Base-by-base conservation (phyloP, 2,797 vertebrate species). In the Columba guinea region DNA sequence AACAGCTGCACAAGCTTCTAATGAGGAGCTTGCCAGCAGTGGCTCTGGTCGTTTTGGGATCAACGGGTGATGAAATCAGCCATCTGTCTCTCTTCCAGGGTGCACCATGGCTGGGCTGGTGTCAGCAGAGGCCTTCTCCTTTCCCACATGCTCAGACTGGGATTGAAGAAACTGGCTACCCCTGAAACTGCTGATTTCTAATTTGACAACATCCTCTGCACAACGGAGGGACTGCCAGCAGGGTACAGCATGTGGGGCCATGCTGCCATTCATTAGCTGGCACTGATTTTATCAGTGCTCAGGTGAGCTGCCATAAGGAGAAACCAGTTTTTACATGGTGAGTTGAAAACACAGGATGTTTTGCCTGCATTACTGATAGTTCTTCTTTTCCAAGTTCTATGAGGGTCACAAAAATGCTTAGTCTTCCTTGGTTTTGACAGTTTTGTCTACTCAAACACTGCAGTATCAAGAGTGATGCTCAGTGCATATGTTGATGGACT, bases 81-180 rank as follows among this genome's bases (percentile, higher is more conserved):
- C 35, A 32, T 10, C 13, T 71, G 32, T 28, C n/a, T 52, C 69
- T 81, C 19, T 74, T 48, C 22, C 44, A 52, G n/a, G n/a, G 27
- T 59, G 3, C 0, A 0, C 1, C 2, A 12, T 51, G 19, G n/a
- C 22, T 39, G n/a, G 46, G 30, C 49, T 51, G 63, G 41, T 35
- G 18, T 58, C 39, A 87, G 21, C 30, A 68, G 32, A 5, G 13
- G 8, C 10, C 5, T 71, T 5, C 26, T 87, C 17, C 23, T 71
- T 82, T 68, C 51, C 35, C 68, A 35, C 2, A 3, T 52, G 5
- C 24, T 22, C 28, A 60, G n/a, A 3, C 3, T 52, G 49, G 67
- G 39, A 60, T 9, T 32, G 21, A 84, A 68, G 62, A 78, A 82
- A 39, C 19, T 59, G 39, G 5, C 14, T 53, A 32, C 4, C 23